Evolutionary conservation across 2,797 vertebrate genomes (phyloP).

Genomic region (Alfaro cultratus): DNA sequence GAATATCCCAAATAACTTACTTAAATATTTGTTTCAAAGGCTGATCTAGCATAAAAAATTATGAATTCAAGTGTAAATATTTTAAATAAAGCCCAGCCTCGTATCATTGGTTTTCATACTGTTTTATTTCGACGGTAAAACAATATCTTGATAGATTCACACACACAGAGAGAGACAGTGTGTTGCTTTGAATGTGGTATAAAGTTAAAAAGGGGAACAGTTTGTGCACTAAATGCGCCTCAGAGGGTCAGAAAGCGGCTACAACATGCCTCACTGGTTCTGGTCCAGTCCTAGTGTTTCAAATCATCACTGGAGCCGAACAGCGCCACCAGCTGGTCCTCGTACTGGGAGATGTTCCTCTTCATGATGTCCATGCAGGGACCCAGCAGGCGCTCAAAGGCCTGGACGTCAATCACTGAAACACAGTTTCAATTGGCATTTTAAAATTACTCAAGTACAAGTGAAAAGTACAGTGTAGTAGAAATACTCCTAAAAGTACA

Average conservation of each 20-base stretch:
- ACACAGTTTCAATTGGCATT: slow-evolving; percentile 4
- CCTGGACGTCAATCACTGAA: slow-evolving; percentile 94
- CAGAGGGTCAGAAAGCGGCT: not conserved
- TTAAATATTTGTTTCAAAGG: not conserved
- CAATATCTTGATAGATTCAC: not conserved
- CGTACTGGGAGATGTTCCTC: slow-evolving; percentile 94
- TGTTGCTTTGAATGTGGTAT: not conserved
- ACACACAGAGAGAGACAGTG: not conserved
- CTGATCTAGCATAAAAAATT: not conserved
- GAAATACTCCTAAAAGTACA: no score
- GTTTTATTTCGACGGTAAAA: not conserved
- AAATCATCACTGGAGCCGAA: slow-evolving; percentile 92
- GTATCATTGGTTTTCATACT: not conserved
- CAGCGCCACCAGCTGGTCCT: slow-evolving; percentile 93
- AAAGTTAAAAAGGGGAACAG: not conserved
- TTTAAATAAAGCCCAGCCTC: not conserved
- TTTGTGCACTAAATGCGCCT: not conserved
- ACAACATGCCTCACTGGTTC: slow-evolving; percentile 5
- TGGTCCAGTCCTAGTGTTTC: slow-evolving; percentile 62
- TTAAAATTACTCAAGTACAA: no score
- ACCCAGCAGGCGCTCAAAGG: slow-evolving; percentile 94
- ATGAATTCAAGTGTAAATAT: not conserved
- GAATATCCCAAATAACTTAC: not conserved
- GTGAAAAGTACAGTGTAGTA: no score
- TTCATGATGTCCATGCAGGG: slow-evolving; percentile 98